Conservation (phyloP, 2,888 invertebrate genomes). For the Sesia apiformis region DNA sequence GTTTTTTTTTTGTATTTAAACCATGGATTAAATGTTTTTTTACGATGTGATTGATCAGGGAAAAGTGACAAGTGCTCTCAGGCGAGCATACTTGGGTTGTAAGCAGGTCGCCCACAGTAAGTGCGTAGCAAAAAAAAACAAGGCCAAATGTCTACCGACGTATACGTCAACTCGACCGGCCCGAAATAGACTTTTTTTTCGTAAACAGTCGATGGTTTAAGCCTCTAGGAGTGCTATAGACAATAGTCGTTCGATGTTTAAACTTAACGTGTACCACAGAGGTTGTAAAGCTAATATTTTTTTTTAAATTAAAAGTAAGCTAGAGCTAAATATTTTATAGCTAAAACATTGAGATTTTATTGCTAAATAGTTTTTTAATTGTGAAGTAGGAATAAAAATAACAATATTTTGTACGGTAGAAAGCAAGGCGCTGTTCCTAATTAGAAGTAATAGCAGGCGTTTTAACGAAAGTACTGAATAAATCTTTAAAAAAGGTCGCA, state of each 20-base stretch:
- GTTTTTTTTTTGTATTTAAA: not conserved
- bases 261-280: not conserved
- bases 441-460: too few species aligned
- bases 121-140: conserved; percentile 43
- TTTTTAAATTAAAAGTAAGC: conserved; percentile 1
- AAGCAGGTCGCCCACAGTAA: conserved; percentile 74
- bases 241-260: conserved; percentile 18
- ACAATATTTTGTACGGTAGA: too few species aligned
- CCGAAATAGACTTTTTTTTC: conserved; percentile 14
- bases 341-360: too few species aligned
- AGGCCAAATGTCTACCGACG: not conserved
- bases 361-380: too few species aligned
- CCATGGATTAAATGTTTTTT: not conserved
- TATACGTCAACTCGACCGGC: conserved; percentile 14
- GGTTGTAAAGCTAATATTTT: conserved; percentile 6
- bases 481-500: not conserved
- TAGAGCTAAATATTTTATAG: not conserved
- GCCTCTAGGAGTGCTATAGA: conserved; percentile 27
- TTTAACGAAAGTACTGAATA: not conserved
- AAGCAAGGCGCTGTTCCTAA: too few species aligned
- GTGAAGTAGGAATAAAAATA: too few species aligned
- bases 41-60: conserved; percentile 39
- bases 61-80: conserved; percentile 69
- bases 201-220: conserved; percentile 15
- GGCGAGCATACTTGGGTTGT: conserved; percentile 73